Conservation (phyloP, 2,113 vertebrate species). For the Ammodytes marinus region DNA sequence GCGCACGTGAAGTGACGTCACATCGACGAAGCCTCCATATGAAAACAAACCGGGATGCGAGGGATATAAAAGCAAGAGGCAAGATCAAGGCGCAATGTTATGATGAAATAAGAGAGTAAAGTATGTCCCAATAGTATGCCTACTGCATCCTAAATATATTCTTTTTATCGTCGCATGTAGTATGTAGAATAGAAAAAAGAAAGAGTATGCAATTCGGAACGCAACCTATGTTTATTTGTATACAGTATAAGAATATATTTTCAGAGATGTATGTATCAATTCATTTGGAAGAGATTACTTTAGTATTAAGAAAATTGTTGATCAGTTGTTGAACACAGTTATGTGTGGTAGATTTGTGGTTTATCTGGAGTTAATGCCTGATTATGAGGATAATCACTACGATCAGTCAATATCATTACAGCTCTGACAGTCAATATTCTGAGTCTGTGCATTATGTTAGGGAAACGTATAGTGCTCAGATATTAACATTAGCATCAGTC, state of each 20-base stretch:
- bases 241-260: neutral
- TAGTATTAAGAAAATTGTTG: neutral
- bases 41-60: no score
- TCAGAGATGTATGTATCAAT: neutral
- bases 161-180: no score
- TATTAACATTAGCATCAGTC: neutral
- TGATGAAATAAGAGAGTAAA: no score
- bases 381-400: constrained; percentile 3
- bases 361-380: constrained; percentile 22
- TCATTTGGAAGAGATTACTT: neutral
- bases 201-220: no score
- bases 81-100: no score
- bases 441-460: neutral
- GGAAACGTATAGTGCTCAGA: neutral
- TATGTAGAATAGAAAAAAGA: no score
- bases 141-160: no score
- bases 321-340: neutral
- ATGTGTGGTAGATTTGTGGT: neutral
- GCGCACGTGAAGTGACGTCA: no score
- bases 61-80: no score
- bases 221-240: neutral
- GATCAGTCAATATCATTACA: neutral
- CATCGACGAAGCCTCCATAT: no score
- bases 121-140: no score
- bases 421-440: neutral